Evolutionary conservation across 2,797 vertebrate genomes (phyloP).

Genomic region (Avahi laniger): DNA sequence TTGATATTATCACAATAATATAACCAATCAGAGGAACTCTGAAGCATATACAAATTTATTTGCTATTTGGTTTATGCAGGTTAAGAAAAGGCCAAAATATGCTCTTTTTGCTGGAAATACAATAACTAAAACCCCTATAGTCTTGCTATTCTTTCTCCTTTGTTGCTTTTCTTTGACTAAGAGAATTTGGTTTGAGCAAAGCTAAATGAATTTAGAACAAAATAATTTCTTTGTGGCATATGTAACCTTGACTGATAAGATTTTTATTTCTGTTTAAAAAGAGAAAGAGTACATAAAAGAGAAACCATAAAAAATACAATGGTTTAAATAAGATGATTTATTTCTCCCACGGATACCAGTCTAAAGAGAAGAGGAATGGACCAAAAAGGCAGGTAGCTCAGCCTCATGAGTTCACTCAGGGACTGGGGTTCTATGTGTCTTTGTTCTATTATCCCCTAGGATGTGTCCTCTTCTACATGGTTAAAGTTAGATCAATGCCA

Average conservation of each 20-base stretch:
- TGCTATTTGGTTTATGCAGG: slow-evolving; percentile 45
- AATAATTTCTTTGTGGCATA: slow-evolving; percentile 26
- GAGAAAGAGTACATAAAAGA: not conserved
- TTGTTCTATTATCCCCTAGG: not conserved
- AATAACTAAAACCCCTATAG: not conserved
- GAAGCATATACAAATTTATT: slow-evolving; percentile 48
- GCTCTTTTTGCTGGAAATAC: slow-evolving; percentile 5
- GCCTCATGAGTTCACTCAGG: not conserved
- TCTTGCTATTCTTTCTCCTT: not conserved
- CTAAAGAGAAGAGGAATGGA: not conserved
- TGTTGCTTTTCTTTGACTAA: slow-evolving; percentile 18
- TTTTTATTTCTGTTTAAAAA: slow-evolving; percentile 16
- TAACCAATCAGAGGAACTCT: slow-evolving; percentile 52
- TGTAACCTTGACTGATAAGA: not conserved
- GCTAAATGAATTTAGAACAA: slow-evolving; percentile 38
- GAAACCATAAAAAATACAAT: not conserved
- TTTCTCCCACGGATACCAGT: not conserved
- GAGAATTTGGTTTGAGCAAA: not conserved
- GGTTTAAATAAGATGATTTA: not conserved
- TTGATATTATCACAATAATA: slow-evolving; percentile 36
- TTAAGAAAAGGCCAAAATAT: slow-evolving; percentile 38
- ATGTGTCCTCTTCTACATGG: not conserved
- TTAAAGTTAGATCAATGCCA: not conserved
- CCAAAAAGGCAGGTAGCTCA: not conserved
- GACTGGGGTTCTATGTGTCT: not conserved